phyloP scores from a whole-genome alignment of 2,797 vertebrate genomes.

The Argentina silus region DNA sequence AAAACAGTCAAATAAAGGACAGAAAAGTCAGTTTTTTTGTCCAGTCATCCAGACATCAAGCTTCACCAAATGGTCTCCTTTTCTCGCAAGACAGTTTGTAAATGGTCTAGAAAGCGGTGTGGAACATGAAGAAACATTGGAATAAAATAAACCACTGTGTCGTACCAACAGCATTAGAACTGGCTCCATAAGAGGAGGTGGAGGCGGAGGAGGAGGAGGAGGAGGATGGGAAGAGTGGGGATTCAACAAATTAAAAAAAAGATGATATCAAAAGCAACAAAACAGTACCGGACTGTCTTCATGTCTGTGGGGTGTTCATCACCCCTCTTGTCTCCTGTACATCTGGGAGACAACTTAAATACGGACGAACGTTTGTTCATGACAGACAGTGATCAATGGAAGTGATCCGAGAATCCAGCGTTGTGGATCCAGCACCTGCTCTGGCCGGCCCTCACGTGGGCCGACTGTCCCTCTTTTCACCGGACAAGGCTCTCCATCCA shows the following conservation, averaged over 20 bases:
- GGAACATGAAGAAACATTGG: constrained; percentile 20
- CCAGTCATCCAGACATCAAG: constrained; percentile 31
- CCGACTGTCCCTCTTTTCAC: constrained; percentile 6
- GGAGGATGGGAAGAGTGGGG: neutral
- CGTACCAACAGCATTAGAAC: constrained; percentile 68
- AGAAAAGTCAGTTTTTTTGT: constrained; percentile 23
- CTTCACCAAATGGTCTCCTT: constrained; percentile 4
- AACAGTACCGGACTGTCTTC: constrained; percentile 84
- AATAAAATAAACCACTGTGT: constrained; percentile 36
- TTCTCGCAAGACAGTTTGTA: constrained; percentile 31
- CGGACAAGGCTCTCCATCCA: constrained; percentile 7
- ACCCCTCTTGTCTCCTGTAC: constrained; percentile 68
- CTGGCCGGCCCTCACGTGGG: constrained; percentile 47
- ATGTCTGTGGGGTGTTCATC: constrained; percentile 55
- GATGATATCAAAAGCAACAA: constrained; percentile 48
- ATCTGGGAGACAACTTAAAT: constrained; percentile 60
- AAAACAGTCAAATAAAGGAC: constrained; percentile 29
- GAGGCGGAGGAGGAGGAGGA: constrained; percentile 47
- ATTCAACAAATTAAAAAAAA: constrained; percentile 22
- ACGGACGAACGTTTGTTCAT: constrained; percentile 25
- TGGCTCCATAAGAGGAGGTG: constrained; percentile 54
- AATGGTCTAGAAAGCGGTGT: constrained; percentile 28
- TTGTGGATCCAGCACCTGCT: constrained; percentile 43
- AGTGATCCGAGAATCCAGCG: constrained; percentile 65
- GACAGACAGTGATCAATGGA: constrained; percentile 40